Base-by-base conservation (phyloP, 2,888 invertebrate species). In the Microctonus aethiopoides region DNA sequence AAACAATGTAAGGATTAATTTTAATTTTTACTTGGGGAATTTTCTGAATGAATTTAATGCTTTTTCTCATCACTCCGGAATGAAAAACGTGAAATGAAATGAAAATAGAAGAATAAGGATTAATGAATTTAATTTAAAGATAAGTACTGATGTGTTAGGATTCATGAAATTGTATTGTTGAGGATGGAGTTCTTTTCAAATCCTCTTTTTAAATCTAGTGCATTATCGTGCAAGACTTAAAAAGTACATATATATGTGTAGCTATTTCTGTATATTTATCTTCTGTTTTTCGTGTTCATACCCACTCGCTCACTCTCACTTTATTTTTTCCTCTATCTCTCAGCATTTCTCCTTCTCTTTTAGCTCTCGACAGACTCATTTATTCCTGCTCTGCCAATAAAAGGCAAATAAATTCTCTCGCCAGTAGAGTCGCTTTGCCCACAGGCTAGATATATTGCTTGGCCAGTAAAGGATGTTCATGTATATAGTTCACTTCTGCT, bases 341-440 rank as follows among this genome's bases (percentile, higher is more conserved):
- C n/a, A n/a, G n/a, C n/a, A 16, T 46, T 46, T 16, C 7, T 46
- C 46, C 16, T 16, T 7, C 46, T 46, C 46, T 46, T 20, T 11
- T n/a, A 1, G 51, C 60, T n/a, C 24, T 72, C 77, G 73, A 79
- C 75, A 77, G 74, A 78, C 78, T 78, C 83, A 76, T 83, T 82
- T 79, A 83, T 81, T 77, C 74, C 69, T 68, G 54, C 67, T 54
- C 79, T 83, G 82, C 78, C 84, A 82, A 84, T 84, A 81, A 80
- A 82, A 77, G 73, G 75, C 74, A 78, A 81, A 84, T 84, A 80
- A 82, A 83, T 83, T 81, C 76, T 72, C 72, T 67, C 73, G 73
- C 70, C 76, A 76, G 75, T 72, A 74, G 71, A n/a, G n/a, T 67
- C 16, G 57, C 64, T 72, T 72, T 69, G 73, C 72, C 77, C 71